Conservation (phyloP, 2,797 vertebrate species). For the Trichosurus vulpecula region DNA sequence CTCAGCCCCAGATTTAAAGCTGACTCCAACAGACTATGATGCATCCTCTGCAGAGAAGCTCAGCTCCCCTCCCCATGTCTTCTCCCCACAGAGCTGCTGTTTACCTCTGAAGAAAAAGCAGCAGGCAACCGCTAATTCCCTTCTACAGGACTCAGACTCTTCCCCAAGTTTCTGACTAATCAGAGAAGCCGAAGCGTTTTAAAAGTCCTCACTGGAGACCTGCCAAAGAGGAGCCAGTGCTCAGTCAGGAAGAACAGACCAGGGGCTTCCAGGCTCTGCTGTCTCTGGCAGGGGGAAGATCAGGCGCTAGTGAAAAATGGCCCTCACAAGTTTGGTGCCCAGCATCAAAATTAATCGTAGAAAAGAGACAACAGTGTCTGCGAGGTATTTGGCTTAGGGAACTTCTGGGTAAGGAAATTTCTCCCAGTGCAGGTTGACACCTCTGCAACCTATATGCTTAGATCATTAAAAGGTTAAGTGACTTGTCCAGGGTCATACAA, state of each 20-base stretch:
- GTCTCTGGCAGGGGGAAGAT: neutral
- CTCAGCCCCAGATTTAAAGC: neutral
- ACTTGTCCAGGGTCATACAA: neutral
- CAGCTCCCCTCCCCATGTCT: neutral
- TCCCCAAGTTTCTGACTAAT: constrained; percentile 54
- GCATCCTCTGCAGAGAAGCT: neutral
- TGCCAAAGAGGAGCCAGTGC: neutral
- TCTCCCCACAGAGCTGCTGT: neutral
- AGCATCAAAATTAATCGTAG: neutral
- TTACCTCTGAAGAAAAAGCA: neutral
- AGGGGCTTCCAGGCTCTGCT: neutral
- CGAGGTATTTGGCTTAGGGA: neutral
- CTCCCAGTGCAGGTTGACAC: neutral
- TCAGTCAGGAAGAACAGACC: neutral
- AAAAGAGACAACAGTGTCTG: neutral
- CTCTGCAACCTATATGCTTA: neutral
- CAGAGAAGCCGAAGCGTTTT: constrained; percentile 8
- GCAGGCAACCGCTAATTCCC: constrained; percentile 29
- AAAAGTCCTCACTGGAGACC: neutral
- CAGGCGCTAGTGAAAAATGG: too few relatives aligned
- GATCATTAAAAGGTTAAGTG: neutral
- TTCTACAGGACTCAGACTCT: constrained; percentile 45
- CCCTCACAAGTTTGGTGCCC: neutral
- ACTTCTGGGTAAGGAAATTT: neutral
- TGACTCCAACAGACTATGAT: neutral